phyloP scores from a whole-genome alignment of 1,140 invertebrate species.

The Teleopsis dalmanni region DNA sequence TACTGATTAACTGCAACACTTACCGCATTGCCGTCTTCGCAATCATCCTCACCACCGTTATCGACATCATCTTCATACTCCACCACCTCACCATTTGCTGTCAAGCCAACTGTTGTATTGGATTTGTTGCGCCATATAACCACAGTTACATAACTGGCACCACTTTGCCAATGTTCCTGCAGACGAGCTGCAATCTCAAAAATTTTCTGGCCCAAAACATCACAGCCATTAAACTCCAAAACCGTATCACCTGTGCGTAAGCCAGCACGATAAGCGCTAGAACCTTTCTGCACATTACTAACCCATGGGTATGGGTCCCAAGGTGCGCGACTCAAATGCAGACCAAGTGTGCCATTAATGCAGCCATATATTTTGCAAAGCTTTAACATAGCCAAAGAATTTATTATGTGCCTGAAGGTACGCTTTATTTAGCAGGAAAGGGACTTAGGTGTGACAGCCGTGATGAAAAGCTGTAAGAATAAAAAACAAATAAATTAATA shows the following conservation, averaged over 20 bases:
- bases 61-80: not conserved
- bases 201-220: slow-evolving; percentile 40
- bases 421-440: too few species aligned
- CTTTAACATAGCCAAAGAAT: slow-evolving; percentile 30
- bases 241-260: slow-evolving; percentile 41
- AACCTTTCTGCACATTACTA: slow-evolving; percentile 26
- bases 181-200: slow-evolving; percentile 38
- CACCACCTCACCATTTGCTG: not conserved
- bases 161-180: slow-evolving; percentile 36
- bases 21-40: not conserved
- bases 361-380: slow-evolving; percentile 34
- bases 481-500: too few species aligned
- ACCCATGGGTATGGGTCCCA: slow-evolving; percentile 47
- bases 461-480: too few species aligned
- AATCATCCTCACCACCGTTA: not conserved
- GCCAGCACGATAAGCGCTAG: slow-evolving; percentile 37
- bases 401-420: too few species aligned
- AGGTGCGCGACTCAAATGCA: slow-evolving; percentile 43
- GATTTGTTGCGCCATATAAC: slow-evolving; percentile 32
- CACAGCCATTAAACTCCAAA: slow-evolving; percentile 40
- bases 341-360: slow-evolving; percentile 37
- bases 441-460: too few species aligned
- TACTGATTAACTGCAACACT: slow-evolving; percentile 8
- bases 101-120: not conserved
- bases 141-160: slow-evolving; percentile 29